Conservation (phyloP, 2,113 vertebrate species). For the Triplophysa siluroides region DNA sequence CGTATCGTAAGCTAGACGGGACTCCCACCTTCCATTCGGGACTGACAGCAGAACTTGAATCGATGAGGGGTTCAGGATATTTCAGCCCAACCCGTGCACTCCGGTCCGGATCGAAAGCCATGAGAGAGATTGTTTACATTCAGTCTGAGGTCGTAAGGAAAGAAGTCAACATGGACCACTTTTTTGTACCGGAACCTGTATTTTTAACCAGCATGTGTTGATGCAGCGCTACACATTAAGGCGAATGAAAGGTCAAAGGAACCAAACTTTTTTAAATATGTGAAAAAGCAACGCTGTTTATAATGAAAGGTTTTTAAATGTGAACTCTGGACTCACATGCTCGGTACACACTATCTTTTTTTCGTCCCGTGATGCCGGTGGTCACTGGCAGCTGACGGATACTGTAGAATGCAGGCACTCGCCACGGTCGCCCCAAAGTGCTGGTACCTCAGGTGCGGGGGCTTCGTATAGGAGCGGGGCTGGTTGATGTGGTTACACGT, state of each 20-base stretch:
- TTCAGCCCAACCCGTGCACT: slow-evolving; percentile 48
- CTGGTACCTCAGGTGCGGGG: slow-evolving; percentile 21
- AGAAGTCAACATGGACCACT: slow-evolving; percentile 62
- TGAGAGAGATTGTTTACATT: slow-evolving; percentile 69
- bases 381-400: slow-evolving; percentile 36
- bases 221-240: slow-evolving; percentile 45
- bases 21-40: slow-evolving; percentile 12
- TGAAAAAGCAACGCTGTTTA: slow-evolving; percentile 56
- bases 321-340: slow-evolving; percentile 34
- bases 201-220: slow-evolving; percentile 66
- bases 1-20: background rate
- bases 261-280: slow-evolving; percentile 61
- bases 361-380: slow-evolving; percentile 43
- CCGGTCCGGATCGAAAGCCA: slow-evolving; percentile 70
- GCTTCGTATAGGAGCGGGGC: slow-evolving; percentile 2
- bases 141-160: slow-evolving; percentile 55
- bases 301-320: slow-evolving; percentile 4
- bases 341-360: slow-evolving; percentile 14
- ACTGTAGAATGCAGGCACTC: background rate
- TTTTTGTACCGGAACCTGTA: slow-evolving; percentile 74
- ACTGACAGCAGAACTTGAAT: slow-evolving; percentile 43
- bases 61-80: slow-evolving; percentile 31
- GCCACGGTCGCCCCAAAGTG: background rate
- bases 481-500: slow-evolving; percentile 50
- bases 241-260: slow-evolving; percentile 44